Percentiles rank a stretch among this genome's conserved stretches.
Evolutionary conservation across 2,113 vertebrate species (phyloP).

Genomic region (Atlantisia rogersi): DNA sequence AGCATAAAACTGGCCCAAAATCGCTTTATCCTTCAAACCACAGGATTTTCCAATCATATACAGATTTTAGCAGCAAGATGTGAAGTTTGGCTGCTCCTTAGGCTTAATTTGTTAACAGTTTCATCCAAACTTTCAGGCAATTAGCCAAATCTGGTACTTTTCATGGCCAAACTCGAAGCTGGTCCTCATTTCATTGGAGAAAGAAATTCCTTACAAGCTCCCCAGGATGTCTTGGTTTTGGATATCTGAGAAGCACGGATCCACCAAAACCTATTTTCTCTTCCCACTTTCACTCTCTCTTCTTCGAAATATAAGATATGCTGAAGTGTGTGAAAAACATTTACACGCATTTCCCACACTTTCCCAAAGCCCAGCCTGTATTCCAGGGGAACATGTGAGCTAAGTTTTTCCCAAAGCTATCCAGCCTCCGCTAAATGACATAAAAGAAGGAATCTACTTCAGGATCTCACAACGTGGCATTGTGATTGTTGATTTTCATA

Average conservation of each 20-base stretch:
- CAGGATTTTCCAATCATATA: slow-evolving; percentile 31
- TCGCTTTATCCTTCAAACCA: not conserved
- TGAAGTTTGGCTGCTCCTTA: slow-evolving; percentile 24
- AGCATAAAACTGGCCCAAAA: not conserved
- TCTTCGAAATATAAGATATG: not conserved
- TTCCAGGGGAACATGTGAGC: not conserved
- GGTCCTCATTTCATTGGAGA: not conserved
- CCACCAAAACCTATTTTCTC: not conserved
- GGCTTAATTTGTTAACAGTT: slow-evolving; percentile 38
- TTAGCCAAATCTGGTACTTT: not conserved
- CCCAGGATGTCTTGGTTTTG: not conserved
- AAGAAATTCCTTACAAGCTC: not conserved
- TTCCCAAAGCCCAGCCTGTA: not conserved
- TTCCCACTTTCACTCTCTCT: not conserved
- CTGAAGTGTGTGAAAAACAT: slow-evolving; percentile 34
- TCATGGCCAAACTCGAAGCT: not conserved
- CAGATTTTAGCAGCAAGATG: not conserved
- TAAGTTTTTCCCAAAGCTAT: slow-evolving; percentile 20
- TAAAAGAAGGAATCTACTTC: not conserved
- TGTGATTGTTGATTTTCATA: not conserved
- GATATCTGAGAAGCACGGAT: not conserved
- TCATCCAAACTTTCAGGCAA: not conserved
- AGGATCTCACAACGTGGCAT: not conserved
- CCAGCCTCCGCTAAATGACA: not conserved
- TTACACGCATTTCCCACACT: slow-evolving; percentile 24